Base-by-base conservation (phyloP, 2,888 invertebrate genomes). In the Hirtodrosophila trivittata region DNA sequence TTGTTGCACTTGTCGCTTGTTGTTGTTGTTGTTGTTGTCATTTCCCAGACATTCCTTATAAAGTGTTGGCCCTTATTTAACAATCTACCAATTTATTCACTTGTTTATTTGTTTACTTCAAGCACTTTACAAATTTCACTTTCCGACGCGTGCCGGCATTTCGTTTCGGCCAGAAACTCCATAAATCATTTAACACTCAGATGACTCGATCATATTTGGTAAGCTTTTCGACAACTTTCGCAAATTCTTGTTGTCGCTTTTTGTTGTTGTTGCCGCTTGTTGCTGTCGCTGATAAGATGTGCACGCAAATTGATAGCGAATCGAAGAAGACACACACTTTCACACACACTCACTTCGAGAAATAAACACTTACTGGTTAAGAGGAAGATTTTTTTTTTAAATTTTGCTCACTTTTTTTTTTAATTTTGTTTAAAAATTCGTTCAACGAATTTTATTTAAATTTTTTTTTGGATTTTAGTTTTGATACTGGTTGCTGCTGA, bases 381-480 rank as follows among this genome's bases (percentile, higher is more conserved):
- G n/a, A n/a, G n/a, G n/a, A n/a, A n/a, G n/a, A n/a, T n/a, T n/a
- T n/a, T 33, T 42, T 28, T 30, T 54, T 33, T 28, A 50, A 18
- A 18, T 41, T 38, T 69, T 62, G 59, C 59, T 65, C 59, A 59
- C 14, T 45, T 42, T 25, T 57, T 5, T 10, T 10, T 39, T 38
- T 28, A 12, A 12, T 25, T 9, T 28, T 35, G 32, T 10, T 46
- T 45, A n/a, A 13, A 13, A 62, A 68, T 77, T 78, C 59, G 77
- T 50, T 75, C 72, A 69, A 72, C 69, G 64, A 77, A 70, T 52
- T 57, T 43, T 28, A 21, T 39, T 0, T n/a, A 2, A 8, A 8
- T 28, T 28, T 28, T 42, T 49, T 39, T 49, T 28, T 9, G 12
- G 26, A 1, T 37, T 55, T 32, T 21, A 8, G 32, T 37, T 26